These are phyloP conservation scores for Amblyjoppa proteus DNA, from an alignment of 2,888 invertebrate genomes.

Conservation along the genomic window DNA sequence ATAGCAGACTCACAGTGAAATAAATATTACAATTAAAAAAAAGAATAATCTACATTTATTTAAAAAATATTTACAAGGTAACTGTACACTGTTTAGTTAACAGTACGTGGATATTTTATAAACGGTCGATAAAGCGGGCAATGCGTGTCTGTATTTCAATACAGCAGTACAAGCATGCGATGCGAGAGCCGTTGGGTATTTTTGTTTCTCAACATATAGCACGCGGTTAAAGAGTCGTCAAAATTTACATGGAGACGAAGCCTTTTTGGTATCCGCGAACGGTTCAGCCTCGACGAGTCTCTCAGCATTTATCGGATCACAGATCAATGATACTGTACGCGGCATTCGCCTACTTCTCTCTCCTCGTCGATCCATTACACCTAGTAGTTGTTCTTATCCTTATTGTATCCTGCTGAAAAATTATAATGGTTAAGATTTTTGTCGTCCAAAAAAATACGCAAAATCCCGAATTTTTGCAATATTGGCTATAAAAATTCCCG, in stretches of 20 bases:
- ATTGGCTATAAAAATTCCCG: too few relatives aligned
- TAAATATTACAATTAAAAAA: slow-evolving; percentile 57
- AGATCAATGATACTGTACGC: slow-evolving; percentile 74
- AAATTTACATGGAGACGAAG: background rate
- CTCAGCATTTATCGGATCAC: slow-evolving; percentile 74
- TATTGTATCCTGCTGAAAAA: slow-evolving; percentile 6
- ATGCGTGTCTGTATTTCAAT: background rate
- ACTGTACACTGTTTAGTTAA: slow-evolving; percentile 25
- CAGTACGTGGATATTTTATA: slow-evolving; percentile 15
- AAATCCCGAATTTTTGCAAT: too few relatives aligned
- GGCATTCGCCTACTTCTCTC: slow-evolving; percentile 27
- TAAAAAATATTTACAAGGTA: slow-evolving; percentile 58
- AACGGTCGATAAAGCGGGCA: slow-evolving; percentile 35
- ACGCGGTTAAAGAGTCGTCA: background rate
- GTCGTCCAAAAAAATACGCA: too few relatives aligned
- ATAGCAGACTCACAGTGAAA: slow-evolving; percentile 58
- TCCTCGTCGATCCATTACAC: slow-evolving; percentile 16
- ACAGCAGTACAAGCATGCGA: slow-evolving; percentile 12
- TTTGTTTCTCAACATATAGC: slow-evolving; percentile 7
- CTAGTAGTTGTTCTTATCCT: slow-evolving; percentile 9
- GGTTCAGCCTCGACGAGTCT: slow-evolving; percentile 23
- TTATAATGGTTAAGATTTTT: background rate
- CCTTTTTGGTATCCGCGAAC: background rate
- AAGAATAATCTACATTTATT: slow-evolving; percentile 57
- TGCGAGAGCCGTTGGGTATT: slow-evolving; percentile 2